A percentile compares a stretch with the other conserved stretches of the same genome.
Evolutionary conservation across 1,140 invertebrate genomes (phyloP).

Genomic region (Zophobas morio): DNA sequence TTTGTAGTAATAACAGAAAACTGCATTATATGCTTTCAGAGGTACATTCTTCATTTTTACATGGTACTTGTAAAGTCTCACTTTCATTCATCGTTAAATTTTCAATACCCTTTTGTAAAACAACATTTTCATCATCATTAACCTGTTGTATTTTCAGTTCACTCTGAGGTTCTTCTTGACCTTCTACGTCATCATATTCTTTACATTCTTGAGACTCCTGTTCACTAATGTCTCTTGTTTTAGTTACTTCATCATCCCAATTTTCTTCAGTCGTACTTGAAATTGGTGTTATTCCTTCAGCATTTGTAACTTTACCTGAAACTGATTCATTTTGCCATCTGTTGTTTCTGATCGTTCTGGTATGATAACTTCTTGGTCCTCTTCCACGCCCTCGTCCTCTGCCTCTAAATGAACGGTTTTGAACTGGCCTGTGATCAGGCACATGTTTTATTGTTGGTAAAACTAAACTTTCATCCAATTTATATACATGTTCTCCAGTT

Average conservation of each 20-base stretch:
- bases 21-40: too few species aligned
- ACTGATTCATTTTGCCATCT: neutral
- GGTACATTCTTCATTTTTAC: neutral
- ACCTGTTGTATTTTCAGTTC: neutral
- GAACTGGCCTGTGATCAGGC: conserved; percentile 44
- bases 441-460: conserved; percentile 55
- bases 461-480: conserved; percentile 54
- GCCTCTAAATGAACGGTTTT: conserved; percentile 25
- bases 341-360: neutral
- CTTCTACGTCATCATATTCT: neutral
- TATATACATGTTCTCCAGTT: conserved; percentile 54
- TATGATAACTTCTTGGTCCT: conserved; percentile 2
- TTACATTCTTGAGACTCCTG: neutral
- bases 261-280: neutral
- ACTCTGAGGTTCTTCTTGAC: neutral
- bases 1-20: too few species aligned
- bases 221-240: neutral
- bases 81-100: neutral
- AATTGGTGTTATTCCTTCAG: neutral
- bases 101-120: neutral
- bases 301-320: conserved; percentile 1
- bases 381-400: conserved; percentile 50
- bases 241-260: neutral
- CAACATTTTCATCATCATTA: neutral
- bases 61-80: neutral